A percentile compares a stretch with the other conserved stretches of the same genome.
These are phyloP conservation scores for Xenotilapia leptura DNA, from an alignment of 2,113 vertebrate species.

Conservation along the genomic window DNA sequence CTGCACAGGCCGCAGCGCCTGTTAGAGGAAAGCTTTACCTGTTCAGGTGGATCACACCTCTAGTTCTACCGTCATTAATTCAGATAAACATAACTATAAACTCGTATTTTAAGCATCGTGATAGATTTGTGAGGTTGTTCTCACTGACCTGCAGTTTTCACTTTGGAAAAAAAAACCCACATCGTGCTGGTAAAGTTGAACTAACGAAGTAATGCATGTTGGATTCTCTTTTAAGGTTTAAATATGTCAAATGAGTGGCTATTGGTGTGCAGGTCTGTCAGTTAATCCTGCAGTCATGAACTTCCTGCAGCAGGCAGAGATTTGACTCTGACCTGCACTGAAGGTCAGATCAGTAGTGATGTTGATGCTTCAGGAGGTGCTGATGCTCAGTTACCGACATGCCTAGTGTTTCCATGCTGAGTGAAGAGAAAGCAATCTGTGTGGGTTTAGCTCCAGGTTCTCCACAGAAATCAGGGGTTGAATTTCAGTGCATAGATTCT, in stretches of 20 bases:
- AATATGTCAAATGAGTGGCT: not conserved
- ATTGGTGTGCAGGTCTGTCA: not conserved
- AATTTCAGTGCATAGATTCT: not conserved
- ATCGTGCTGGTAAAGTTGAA: not conserved
- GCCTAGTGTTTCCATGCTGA: not conserved
- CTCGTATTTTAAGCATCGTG: not conserved
- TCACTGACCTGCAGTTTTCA: not conserved
- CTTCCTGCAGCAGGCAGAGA: not conserved
- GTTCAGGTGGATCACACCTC: not conserved
- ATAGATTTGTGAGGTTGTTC: not conserved
- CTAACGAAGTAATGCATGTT: not conserved
- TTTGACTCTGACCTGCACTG: not conserved
- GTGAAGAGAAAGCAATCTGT: not conserved
- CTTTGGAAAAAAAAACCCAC: fast-evolving
- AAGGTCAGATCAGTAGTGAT: not conserved
- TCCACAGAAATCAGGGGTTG: not conserved
- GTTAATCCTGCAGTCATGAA: not conserved
- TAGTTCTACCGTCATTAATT: not conserved
- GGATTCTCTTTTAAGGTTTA: not conserved
- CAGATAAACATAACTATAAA: not conserved
- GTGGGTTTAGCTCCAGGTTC: not conserved
- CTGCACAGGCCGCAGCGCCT: not conserved
- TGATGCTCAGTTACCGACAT: not conserved
- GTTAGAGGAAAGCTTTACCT: not conserved
- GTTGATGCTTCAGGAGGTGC: not conserved